Evolutionary conservation across 1,140 invertebrate species (phyloP).

Genomic region (Drosophila sproati): DNA sequence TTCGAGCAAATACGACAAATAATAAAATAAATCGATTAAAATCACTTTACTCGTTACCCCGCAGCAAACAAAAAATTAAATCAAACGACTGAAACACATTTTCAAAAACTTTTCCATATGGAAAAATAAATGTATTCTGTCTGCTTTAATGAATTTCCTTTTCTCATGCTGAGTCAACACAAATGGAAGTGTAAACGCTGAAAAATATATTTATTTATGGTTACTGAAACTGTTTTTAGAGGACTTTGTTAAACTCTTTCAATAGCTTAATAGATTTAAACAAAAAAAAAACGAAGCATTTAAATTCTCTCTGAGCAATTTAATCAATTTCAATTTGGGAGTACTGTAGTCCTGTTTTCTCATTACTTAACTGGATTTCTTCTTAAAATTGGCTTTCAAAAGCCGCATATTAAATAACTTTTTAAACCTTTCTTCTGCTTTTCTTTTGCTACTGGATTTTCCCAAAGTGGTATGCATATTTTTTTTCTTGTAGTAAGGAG

Average conservation of each 20-base stretch:
- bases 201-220: not conserved
- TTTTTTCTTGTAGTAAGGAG: not conserved
- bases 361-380: not conserved
- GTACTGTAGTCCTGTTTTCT: not conserved
- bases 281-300: not conserved
- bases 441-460: not conserved
- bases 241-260: too few relatives aligned
- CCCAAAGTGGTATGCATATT: not conserved
- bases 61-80: constrained; percentile 38
- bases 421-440: not conserved
- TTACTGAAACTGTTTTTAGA: not conserved
- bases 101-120: not conserved
- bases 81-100: constrained; percentile 44
- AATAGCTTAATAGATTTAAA: too few relatives aligned
- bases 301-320: not conserved
- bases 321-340: not conserved
- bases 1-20: constrained; percentile 29
- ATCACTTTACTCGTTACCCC: constrained; percentile 73
- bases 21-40: constrained; percentile 71
- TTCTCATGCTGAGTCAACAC: not conserved
- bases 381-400: not conserved
- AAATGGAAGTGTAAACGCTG: not conserved
- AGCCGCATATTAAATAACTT: constrained; percentile 12
- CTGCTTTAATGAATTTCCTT: not conserved
- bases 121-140: not conserved